phyloP scores from a whole-genome alignment of 2,888 invertebrate species.

The Sinopyrophorus schimmeli region DNA sequence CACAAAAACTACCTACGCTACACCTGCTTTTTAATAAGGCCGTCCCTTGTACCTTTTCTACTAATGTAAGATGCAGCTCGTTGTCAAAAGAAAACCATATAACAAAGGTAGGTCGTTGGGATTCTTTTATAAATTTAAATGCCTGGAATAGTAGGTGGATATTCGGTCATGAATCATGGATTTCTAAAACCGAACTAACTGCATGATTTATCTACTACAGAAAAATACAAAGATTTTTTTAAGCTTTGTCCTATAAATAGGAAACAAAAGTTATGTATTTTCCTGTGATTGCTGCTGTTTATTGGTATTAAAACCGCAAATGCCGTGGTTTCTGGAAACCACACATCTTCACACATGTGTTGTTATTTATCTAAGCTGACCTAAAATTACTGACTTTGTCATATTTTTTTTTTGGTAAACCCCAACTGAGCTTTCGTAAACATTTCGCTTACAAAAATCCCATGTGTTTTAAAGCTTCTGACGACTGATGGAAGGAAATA shows the following conservation, averaged over 20 bases:
- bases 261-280: too few relatives aligned
- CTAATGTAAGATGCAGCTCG: slow-evolving; percentile 15
- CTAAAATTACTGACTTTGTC: slow-evolving; percentile 18
- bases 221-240: too few relatives aligned
- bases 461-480: slow-evolving; percentile 11
- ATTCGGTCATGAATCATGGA: slow-evolving; percentile 20
- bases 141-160: slow-evolving; percentile 23
- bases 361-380: slow-evolving; percentile 16
- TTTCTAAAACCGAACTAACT: slow-evolving; percentile 4
- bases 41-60: slow-evolving; percentile 16
- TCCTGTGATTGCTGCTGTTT: slow-evolving; percentile 13
- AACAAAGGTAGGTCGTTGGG: slow-evolving; percentile 28
- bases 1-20: slow-evolving; percentile 23
- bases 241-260: too few relatives aligned
- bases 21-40: slow-evolving; percentile 28
- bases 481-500: slow-evolving; percentile 23
- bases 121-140: slow-evolving; percentile 22
- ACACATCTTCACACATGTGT: slow-evolving; percentile 17
- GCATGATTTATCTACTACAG: too few relatives aligned
- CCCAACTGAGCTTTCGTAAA: slow-evolving; percentile 21
- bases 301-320: slow-evolving; percentile 8
- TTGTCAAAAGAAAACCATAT: slow-evolving; percentile 24
- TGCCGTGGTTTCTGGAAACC: slow-evolving; percentile 7
- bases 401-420: slow-evolving; percentile 18
- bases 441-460: slow-evolving; percentile 21